Evolutionary conservation across 2,113 vertebrate genomes (phyloP).

Genomic region (Mus pahari): DNA sequence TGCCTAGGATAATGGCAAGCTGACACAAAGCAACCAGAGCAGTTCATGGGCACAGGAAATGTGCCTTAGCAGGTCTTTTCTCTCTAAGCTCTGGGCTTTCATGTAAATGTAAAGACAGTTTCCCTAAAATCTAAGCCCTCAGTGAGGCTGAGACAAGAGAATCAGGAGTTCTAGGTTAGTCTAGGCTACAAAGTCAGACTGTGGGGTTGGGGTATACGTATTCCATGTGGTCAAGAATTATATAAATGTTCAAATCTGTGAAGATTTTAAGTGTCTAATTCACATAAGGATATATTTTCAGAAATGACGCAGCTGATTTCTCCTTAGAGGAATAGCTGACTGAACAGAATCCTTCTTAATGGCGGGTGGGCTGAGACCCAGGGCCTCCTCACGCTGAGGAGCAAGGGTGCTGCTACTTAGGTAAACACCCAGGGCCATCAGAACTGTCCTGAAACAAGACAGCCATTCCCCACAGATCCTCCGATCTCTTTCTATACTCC

Average conservation of each 20-base stretch:
- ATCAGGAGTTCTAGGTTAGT: background rate
- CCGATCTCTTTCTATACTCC: background rate
- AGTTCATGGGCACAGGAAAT: background rate
- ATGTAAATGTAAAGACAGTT: constrained; percentile 26
- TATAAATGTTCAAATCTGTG: constrained; percentile 15
- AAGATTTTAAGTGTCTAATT: background rate
- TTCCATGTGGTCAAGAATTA: background rate
- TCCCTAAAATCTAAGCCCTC: background rate
- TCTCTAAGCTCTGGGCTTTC: background rate
- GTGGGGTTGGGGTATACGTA: too few relatives aligned
- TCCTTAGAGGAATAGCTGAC: background rate
- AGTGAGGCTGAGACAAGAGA: background rate
- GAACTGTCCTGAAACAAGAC: background rate
- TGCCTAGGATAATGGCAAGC: background rate
- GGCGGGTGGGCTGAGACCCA: background rate
- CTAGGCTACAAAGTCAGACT: background rate
- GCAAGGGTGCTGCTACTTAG: background rate
- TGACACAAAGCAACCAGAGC: background rate
- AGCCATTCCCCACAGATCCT: background rate
- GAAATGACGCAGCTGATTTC: background rate
- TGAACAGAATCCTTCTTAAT: background rate
- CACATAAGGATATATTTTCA: background rate
- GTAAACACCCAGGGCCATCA: background rate
- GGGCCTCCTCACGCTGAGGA: background rate
- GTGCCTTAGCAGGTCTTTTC: background rate